phyloP scores from a whole-genome alignment of 2,888 invertebrate genomes.

The Thymelicus sylvestris region DNA sequence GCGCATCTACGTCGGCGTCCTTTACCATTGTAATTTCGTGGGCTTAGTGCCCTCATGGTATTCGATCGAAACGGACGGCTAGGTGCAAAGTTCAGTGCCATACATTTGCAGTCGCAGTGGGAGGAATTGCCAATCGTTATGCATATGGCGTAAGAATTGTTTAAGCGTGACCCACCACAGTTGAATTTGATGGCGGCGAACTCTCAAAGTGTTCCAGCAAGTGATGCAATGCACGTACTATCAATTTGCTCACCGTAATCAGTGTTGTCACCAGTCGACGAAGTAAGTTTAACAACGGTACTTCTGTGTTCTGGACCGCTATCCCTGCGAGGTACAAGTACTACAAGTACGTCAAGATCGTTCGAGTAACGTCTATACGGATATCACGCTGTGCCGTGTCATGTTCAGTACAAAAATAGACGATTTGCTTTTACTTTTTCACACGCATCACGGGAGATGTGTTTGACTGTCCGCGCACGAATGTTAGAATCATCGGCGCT shows the following conservation, averaged over 20 bases:
- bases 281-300: conserved; percentile 25
- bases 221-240: conserved; percentile 71
- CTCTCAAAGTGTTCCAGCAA: conserved; percentile 61
- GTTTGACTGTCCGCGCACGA: conserved; percentile 74
- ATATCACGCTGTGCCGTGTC: conserved; percentile 21
- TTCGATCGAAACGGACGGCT: conserved; percentile 66
- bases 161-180: conserved; percentile 73
- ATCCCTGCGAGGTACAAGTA: background rate
- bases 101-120: conserved; percentile 45
- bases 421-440: conserved; percentile 74
- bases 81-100: conserved; percentile 38
- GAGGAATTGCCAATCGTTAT: conserved; percentile 55
- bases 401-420: conserved; percentile 37
- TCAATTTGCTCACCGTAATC: conserved; percentile 61
- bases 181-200: conserved; percentile 62
- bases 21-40: conserved; percentile 61
- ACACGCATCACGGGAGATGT: conserved; percentile 74
- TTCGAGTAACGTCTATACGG: conserved; percentile 23
- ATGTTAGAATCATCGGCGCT: conserved; percentile 74
- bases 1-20: conserved; percentile 67
- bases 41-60: conserved; percentile 62
- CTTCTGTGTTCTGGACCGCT: background rate
- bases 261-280: conserved; percentile 38
- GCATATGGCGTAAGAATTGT: conserved; percentile 54
- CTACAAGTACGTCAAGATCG: background rate